phyloP scores from a whole-genome alignment of 2,888 invertebrate genomes.

The Smittia aterrima region DNA sequence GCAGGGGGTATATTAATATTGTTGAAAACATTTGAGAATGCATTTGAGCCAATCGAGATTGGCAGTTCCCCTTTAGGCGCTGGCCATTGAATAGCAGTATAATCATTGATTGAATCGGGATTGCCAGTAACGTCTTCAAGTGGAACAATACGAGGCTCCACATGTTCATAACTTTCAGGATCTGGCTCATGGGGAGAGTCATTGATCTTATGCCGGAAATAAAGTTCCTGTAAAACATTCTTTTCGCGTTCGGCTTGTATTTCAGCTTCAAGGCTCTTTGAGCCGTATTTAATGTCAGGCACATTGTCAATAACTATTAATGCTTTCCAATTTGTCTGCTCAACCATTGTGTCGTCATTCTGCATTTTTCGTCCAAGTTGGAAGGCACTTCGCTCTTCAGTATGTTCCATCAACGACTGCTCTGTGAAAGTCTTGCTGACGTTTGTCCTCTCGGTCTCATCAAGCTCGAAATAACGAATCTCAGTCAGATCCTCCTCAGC shows the following conservation, averaged over 20 bases:
- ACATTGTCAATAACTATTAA: conserved; percentile 68
- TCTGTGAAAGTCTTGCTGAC: conserved; percentile 89
- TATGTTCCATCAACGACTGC: conserved; percentile 86
- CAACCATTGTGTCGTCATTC: conserved; percentile 75
- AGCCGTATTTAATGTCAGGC: conserved; percentile 67
- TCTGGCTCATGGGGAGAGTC: conserved; percentile 87
- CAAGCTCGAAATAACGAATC: conserved; percentile 87
- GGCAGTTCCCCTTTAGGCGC: conserved; percentile 70
- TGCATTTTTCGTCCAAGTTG: conserved; percentile 72
- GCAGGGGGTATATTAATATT: conserved; percentile 45
- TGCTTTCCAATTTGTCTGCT: conserved; percentile 71
- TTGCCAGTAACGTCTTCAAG: conserved; percentile 83
- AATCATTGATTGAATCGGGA: conserved; percentile 76
- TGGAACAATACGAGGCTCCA: conserved; percentile 81
- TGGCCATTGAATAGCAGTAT: conserved; percentile 76
- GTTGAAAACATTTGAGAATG: conserved; percentile 53
- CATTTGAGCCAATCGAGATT: conserved; percentile 56
- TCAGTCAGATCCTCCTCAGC: conserved; percentile 76
- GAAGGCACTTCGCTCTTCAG: conserved; percentile 80
- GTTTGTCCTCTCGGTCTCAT: conserved; percentile 94
- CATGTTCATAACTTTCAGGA: conserved; percentile 70
- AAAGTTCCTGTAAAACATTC: conserved; percentile 75
- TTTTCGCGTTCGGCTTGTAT: conserved; percentile 85
- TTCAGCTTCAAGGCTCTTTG: conserved; percentile 80
- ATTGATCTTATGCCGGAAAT: conserved; percentile 81